Conservation (phyloP, 2,888 invertebrate genomes). For the Sesia apiformis region DNA sequence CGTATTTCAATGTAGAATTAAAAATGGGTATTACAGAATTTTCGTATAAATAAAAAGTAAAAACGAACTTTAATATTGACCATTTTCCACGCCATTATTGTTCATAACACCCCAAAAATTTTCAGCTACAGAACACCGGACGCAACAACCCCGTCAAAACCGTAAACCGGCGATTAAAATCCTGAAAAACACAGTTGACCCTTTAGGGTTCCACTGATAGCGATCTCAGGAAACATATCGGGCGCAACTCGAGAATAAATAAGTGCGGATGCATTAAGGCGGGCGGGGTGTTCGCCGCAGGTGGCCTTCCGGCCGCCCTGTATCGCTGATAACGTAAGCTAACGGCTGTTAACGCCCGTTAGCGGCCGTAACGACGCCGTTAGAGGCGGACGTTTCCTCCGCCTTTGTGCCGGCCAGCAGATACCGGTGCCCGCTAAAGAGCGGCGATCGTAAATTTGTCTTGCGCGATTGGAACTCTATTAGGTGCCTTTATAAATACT, state of each 20-base stretch:
- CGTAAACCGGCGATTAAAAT: not conserved
- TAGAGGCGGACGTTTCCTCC: conserved; percentile 57
- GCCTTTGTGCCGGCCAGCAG: conserved; percentile 61
- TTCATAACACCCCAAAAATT: not conserved
- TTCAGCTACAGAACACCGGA: not conserved
- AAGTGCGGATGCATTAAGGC: conserved; percentile 51
- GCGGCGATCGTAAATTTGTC: too few relatives aligned
- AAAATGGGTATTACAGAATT: too few relatives aligned
- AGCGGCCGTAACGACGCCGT: conserved; percentile 44
- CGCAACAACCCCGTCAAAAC: not conserved
- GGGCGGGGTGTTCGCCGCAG: conserved; percentile 35
- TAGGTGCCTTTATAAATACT: conserved; percentile 4
- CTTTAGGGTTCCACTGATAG: conserved; percentile 24
- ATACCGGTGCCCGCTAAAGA: too few relatives aligned
- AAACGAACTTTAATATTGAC: too few relatives aligned
- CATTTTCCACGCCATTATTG: too few relatives aligned
- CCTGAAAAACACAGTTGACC: conserved; percentile 1
- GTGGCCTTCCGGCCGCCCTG: conserved; percentile 33
- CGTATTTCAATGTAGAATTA: too few relatives aligned
- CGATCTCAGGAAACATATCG: conserved; percentile 62
- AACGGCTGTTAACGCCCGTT: conserved; percentile 54
- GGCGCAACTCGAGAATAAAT: conserved; percentile 51
- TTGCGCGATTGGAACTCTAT: not conserved
- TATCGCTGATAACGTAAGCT: conserved; percentile 55
- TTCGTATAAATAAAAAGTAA: too few relatives aligned